These are phyloP conservation scores for Cathartes aura DNA, from an alignment of 2,113 vertebrate genomes.

Conservation along the genomic window DNA sequence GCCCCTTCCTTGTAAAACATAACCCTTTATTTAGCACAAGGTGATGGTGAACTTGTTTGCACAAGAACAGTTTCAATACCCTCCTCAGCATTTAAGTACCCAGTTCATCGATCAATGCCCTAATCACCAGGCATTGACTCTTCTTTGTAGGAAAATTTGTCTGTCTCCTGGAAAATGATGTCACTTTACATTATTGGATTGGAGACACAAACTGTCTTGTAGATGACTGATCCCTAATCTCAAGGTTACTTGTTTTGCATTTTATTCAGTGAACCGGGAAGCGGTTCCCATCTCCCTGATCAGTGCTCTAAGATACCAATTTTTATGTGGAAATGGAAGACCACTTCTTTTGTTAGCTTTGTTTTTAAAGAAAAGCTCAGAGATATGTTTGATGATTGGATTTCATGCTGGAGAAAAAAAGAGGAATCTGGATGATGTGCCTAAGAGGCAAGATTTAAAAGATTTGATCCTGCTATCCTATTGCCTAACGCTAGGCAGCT, in stretches of 20 bases:
- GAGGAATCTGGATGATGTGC: background rate
- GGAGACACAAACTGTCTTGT: background rate
- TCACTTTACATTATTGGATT: background rate
- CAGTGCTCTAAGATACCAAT: background rate
- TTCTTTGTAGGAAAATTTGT: background rate
- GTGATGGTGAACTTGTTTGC: background rate
- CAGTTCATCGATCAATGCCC: background rate
- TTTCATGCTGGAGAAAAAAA: background rate
- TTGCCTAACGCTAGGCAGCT: background rate
- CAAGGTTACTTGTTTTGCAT: background rate
- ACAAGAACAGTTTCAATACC: background rate
- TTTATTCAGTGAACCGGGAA: background rate
- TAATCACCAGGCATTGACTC: background rate
- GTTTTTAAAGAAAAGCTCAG: background rate
- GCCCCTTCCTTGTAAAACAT: background rate
- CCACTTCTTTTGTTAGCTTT: background rate
- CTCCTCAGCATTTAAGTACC: background rate
- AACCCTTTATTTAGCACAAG: background rate
- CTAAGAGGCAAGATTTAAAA: background rate
- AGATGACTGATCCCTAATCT: background rate
- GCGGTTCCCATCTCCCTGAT: accelerated
- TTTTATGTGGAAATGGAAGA: background rate
- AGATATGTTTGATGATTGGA: background rate
- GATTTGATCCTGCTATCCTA: background rate
- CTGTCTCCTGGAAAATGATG: background rate